Percentiles rank a stretch among this genome's conserved stretches.
These are phyloP conservation scores for Sebastolobus alascanus DNA, from an alignment of 2,797 vertebrate species.

Conservation along the genomic window DNA sequence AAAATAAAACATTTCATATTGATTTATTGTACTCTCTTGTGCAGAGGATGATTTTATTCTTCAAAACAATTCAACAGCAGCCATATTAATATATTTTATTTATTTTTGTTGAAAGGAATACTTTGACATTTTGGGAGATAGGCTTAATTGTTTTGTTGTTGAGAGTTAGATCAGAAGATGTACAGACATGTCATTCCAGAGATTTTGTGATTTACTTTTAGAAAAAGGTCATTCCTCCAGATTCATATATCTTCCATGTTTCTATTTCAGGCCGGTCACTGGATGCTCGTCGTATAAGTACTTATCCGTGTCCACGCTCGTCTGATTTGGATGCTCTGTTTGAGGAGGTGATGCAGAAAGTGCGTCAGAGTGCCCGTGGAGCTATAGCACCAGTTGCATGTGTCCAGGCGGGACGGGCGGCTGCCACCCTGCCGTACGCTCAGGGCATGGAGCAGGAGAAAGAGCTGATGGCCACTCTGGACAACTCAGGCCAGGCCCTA, in stretches of 20 bases:
- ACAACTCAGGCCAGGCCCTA: constrained; percentile 87
- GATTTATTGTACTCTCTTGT: background rate
- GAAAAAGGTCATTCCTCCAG: constrained; percentile 24
- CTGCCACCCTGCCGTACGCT: constrained; percentile 83
- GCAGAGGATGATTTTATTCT: background rate
- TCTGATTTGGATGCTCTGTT: constrained; percentile 84
- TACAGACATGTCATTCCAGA: no score
- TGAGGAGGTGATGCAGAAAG: constrained; percentile 69
- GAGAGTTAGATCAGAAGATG: no score
- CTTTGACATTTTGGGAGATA: no score
- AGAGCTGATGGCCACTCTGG: constrained; percentile 86
- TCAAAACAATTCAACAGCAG: background rate
- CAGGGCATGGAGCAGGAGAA: constrained; percentile 85
- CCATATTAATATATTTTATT: background rate
- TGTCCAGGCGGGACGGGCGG: constrained; percentile 87
- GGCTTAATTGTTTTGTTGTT: no score
- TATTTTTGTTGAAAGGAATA: background rate
- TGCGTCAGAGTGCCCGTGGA: constrained; percentile 82
- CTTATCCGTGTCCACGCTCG: constrained; percentile 61
- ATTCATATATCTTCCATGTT: background rate
- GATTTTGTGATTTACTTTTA: background rate
- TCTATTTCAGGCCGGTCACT: constrained; percentile 81
- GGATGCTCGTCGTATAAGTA: constrained; percentile 84
- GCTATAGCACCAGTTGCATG: constrained; percentile 89
- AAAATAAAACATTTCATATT: background rate